Conservation (phyloP, 2,888 invertebrate species). For the Ochropleura plecta region DNA sequence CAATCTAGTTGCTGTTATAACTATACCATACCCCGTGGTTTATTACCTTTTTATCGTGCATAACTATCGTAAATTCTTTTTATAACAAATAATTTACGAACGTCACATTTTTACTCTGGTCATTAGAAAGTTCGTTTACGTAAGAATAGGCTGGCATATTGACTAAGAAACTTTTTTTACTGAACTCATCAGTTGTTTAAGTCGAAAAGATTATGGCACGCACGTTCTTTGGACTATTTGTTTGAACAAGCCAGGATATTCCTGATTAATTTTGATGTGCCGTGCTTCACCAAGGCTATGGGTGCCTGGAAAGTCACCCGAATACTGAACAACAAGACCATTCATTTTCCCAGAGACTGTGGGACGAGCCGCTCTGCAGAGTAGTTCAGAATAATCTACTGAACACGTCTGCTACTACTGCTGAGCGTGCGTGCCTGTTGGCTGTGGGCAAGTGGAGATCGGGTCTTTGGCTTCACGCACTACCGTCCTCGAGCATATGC, state of each 20-base stretch:
- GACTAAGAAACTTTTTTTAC: conserved; percentile 53
- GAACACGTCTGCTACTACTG: too few species aligned
- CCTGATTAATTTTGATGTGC: background rate
- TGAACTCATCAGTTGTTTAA: conserved; percentile 58
- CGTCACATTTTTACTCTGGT: conserved; percentile 63
- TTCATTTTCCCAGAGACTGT: too few species aligned
- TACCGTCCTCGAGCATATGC: too few species aligned
- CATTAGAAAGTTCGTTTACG: conserved; percentile 73
- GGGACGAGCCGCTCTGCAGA: too few species aligned
- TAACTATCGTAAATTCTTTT: conserved; percentile 55
- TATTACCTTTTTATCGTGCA: conserved; percentile 54
- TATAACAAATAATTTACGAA: conserved; percentile 62
- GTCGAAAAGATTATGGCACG: conserved; percentile 27
- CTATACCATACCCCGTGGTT: conserved; percentile 39
- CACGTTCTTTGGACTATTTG: conserved; percentile 8
- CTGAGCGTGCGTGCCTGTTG: too few species aligned
- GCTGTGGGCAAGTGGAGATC: too few species aligned
- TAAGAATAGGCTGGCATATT: conserved; percentile 60
- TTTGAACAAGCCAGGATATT: conserved; percentile 39
- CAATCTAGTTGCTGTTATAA: conserved; percentile 44
- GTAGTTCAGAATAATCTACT: too few species aligned
- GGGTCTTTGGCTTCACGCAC: too few species aligned
- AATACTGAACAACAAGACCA: too few species aligned
- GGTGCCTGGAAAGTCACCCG: too few species aligned
- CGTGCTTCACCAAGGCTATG: too few species aligned